These are phyloP conservation scores for Eucidaris tribuloides DNA, from an alignment of 35 echinoderm and acorn worm species.

Conservation along the genomic window DNA sequence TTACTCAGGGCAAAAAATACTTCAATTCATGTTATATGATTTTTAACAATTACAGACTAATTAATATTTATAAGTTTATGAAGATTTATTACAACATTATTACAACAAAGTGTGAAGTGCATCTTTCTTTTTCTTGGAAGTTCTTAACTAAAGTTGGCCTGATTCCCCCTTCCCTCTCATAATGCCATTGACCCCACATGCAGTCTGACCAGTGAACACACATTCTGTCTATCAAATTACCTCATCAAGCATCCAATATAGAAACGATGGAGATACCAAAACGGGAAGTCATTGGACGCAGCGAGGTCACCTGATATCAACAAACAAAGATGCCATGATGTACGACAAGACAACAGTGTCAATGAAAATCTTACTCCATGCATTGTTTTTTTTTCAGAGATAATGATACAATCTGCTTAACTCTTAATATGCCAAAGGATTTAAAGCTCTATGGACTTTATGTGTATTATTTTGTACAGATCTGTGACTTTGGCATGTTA, in stretches of 20 bases:
- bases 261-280: constrained; percentile 16
- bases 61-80: background rate
- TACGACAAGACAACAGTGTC: background rate
- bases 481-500: background rate
- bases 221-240: background rate
- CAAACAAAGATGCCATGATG: background rate
- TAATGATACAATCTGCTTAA: no score
- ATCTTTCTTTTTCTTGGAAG: no score
- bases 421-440: no score
- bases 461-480: background rate
- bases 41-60: no score
- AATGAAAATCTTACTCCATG: background rate
- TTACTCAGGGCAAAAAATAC: no score
- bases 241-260: constrained; percentile 9
- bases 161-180: background rate
- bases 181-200: background rate
- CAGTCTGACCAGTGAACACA: background rate
- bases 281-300: background rate
- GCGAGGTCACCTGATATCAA: constrained; percentile 4
- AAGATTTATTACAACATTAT: background rate
- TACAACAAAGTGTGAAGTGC: background rate
- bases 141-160: background rate
- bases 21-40: no score
- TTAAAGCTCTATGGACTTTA: background rate
- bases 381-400: background rate